These are phyloP conservation scores for Yoshiicerus persimilis DNA, from an alignment of 1,140 invertebrate genomes.

Conservation along the genomic window DNA sequence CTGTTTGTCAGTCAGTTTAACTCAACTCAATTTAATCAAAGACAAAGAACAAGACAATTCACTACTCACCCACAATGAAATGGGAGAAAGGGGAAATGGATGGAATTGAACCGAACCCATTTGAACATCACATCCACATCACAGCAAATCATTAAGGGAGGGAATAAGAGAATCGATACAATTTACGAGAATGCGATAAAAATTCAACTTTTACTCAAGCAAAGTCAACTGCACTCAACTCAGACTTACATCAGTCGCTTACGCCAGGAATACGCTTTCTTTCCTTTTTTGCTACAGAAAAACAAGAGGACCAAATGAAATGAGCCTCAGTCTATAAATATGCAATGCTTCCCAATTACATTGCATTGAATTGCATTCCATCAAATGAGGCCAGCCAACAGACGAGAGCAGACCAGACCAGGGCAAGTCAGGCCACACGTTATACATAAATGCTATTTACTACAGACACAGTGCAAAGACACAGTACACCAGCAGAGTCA, in stretches of 20 bases:
- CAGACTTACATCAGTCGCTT: neutral
- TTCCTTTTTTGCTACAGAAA: neutral
- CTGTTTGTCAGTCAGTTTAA: neutral
- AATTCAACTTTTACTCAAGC: neutral
- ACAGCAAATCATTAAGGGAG: neutral
- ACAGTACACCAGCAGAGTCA: neutral
- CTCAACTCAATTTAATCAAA: neutral
- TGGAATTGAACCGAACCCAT: neutral
- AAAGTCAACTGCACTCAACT: neutral
- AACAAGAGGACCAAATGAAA: neutral
- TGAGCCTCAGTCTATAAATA: conserved; percentile 26
- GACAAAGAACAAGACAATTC: neutral
- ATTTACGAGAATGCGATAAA: neutral
- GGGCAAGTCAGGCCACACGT: neutral
- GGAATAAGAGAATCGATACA: neutral
- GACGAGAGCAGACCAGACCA: no score
- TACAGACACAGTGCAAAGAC: neutral
- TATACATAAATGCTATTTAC: neutral
- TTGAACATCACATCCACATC: neutral
- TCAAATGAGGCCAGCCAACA: neutral
- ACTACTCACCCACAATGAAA: neutral
- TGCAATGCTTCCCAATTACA: neutral
- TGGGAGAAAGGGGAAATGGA: neutral
- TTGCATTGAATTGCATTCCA: neutral
- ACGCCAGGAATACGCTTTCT: neutral